Conservation (phyloP, 2,888 invertebrate genomes). For the Catocala fraxini region DNA sequence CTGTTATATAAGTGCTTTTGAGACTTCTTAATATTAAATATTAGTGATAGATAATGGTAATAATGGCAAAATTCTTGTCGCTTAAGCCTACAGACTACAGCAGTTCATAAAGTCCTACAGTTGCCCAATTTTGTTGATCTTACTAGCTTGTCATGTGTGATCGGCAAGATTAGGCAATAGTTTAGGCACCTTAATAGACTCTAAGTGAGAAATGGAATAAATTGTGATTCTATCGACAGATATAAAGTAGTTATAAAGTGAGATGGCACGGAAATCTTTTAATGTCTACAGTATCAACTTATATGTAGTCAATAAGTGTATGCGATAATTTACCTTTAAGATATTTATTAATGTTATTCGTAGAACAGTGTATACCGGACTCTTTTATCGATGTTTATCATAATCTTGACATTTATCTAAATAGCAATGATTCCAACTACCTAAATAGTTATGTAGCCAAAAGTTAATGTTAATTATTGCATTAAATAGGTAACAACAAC, state of each 20-base stretch:
- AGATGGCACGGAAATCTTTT: neutral
- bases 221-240: constrained; percentile 14
- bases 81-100: no score
- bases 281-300: constrained; percentile 4
- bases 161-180: neutral
- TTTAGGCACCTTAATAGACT: neutral
- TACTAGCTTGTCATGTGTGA: neutral
- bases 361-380: neutral
- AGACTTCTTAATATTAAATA: neutral
- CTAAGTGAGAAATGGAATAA: constrained; percentile 12
- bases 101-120: no score
- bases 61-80: no score
- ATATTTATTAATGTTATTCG: neutral
- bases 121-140: no score
- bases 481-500: no score
- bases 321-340: neutral
- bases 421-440: no score
- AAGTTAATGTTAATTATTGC: no score
- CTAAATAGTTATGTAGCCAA: no score
- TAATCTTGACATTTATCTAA: no score
- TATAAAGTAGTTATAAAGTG: neutral
- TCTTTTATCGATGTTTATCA: neutral
- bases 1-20: constrained; percentile 9
- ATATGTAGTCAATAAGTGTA: neutral
- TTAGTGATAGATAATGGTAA: no score